Percentiles rank a stretch among this genome's conserved stretches.
These are phyloP conservation scores for Prosapia bicincta DNA, from an alignment of 2,888 invertebrate genomes.

Conservation along the genomic window DNA sequence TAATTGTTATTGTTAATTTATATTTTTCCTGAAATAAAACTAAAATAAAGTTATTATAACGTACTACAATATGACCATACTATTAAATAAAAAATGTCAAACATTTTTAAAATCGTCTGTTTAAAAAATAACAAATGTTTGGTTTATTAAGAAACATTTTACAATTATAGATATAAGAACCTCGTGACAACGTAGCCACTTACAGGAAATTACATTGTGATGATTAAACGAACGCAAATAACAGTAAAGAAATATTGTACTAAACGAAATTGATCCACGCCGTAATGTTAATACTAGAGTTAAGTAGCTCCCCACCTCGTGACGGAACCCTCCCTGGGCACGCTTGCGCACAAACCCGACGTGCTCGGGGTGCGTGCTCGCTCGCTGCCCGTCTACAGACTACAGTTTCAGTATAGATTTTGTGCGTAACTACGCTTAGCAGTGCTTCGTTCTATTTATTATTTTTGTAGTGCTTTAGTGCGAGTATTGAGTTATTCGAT, in stretches of 20 bases:
- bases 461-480: neutral
- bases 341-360: neutral
- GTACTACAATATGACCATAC: too few relatives aligned
- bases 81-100: too few relatives aligned
- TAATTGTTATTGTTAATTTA: too few relatives aligned
- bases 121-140: too few relatives aligned
- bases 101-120: too few relatives aligned
- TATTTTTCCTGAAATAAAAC: too few relatives aligned
- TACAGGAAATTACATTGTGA: too few relatives aligned
- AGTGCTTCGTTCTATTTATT: neutral
- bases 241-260: neutral
- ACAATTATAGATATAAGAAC: too few relatives aligned
- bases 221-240: neutral
- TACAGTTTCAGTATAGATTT: constrained; percentile 13
- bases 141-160: too few relatives aligned
- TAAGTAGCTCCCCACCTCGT: neutral
- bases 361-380: neutral
- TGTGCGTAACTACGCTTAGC: neutral
- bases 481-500: neutral
- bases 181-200: too few relatives aligned
- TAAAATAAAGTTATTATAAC: too few relatives aligned
- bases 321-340: neutral
- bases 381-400: neutral
- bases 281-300: neutral
- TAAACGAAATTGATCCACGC: neutral